These are phyloP conservation scores for Toxotes lorentzi DNA, from an alignment of 2,797 vertebrate genomes.

Conservation along the genomic window DNA sequence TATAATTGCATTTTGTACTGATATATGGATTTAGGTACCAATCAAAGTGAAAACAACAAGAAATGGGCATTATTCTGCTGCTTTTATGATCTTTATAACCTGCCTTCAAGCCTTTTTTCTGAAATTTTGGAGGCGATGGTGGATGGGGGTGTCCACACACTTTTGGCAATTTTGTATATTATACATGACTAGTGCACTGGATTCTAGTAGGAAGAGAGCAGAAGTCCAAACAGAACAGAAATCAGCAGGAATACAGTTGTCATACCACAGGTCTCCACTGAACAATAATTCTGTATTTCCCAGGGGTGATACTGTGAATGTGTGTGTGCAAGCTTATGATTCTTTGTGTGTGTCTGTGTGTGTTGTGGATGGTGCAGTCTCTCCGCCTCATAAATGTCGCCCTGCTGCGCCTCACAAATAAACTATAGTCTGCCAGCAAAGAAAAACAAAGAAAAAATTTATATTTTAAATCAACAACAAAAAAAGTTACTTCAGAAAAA, in stretches of 20 bases:
- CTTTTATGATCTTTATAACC: too few relatives aligned
- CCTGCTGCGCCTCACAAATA: slow-evolving; percentile 39
- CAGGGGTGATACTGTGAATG: too few relatives aligned
- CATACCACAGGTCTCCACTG: neutral
- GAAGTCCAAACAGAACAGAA: neutral
- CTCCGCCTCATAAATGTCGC: neutral
- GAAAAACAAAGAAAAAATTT: slow-evolving; percentile 3
- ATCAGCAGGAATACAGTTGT: neutral
- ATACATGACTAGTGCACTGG: neutral
- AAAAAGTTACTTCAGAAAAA: slow-evolving; percentile 2
- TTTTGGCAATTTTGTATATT: neutral
- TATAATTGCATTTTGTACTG: too few relatives aligned
- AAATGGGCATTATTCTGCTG: too few relatives aligned
- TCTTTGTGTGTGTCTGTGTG: slow-evolving; percentile 14
- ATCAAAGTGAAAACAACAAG: too few relatives aligned
- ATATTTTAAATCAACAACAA: slow-evolving; percentile 13
- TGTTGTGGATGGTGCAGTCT: neutral
- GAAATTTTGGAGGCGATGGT: too few relatives aligned
- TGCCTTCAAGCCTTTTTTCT: too few relatives aligned
- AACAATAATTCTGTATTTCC: slow-evolving; percentile 28
- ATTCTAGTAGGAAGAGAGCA: neutral
- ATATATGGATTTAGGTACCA: too few relatives aligned
- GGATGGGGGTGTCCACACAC: neutral
- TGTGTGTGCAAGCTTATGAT: too few relatives aligned
- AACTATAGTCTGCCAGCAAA: slow-evolving; percentile 31